phyloP scores from a whole-genome alignment of 2,888 invertebrate species.

The Bhutanitis thaidina region DNA sequence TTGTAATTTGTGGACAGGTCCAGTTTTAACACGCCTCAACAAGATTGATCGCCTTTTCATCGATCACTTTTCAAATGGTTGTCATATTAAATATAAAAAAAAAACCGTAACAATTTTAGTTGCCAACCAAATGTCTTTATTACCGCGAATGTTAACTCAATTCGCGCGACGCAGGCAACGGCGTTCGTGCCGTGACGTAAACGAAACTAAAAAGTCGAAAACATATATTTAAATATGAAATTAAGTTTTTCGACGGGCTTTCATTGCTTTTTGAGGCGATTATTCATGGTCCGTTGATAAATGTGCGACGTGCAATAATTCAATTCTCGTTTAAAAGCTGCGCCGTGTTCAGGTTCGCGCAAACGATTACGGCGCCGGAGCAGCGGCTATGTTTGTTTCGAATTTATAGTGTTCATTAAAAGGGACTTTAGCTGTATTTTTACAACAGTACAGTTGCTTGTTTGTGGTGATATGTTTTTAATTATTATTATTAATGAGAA shows the following conservation, averaged over 20 bases:
- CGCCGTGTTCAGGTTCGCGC: constrained; percentile 45
- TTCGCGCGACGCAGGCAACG: background rate
- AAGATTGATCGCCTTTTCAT: constrained; percentile 16
- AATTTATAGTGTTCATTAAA: constrained; percentile 54
- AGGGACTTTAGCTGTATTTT: constrained; percentile 26
- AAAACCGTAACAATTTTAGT: background rate
- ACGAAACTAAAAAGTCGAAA: constrained; percentile 11
- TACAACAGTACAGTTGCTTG: constrained; percentile 32
- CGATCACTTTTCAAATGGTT: constrained; percentile 10
- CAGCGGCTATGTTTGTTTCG: constrained; percentile 41
- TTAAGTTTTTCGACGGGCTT: constrained; percentile 70
- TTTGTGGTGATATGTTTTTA: constrained; percentile 24
- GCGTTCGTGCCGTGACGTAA: background rate
- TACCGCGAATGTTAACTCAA: background rate
- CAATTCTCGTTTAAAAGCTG: constrained; percentile 67
- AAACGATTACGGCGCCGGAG: background rate
- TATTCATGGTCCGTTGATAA: constrained; percentile 70
- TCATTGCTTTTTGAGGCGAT: constrained; percentile 65
- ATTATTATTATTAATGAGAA: constrained; percentile 6
- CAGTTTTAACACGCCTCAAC: background rate
- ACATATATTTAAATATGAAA: constrained; percentile 69
- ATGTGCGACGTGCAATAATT: constrained; percentile 73
- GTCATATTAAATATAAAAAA: constrained; percentile 28
- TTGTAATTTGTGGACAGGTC: constrained; percentile 7
- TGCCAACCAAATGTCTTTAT: background rate